Base-by-base conservation (phyloP, 2,113 vertebrate species). In the Zosterops hypoxanthus region DNA sequence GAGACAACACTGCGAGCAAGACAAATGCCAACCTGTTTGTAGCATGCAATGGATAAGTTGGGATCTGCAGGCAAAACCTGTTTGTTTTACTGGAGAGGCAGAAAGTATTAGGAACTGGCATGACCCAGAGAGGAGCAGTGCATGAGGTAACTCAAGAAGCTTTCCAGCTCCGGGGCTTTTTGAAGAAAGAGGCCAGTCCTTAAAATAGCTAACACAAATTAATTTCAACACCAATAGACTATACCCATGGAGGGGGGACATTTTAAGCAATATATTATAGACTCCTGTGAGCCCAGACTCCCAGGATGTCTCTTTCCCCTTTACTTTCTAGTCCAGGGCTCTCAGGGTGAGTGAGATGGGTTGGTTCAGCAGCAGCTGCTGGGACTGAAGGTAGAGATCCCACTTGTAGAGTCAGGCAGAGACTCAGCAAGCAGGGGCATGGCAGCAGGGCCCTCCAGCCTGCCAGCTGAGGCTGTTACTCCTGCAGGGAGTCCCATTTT, bases 91-190 rank as follows among this genome's bases (percentile, higher is more conserved):
- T 78, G 82, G 31, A 92, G 88, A 92, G 82, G 46, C 63, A 92
- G 85, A 93, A 91, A 53, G 75, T 20, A 70, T 75, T 91, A 75
- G 60, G 76, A 94, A 50, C 80, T 81, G 83, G 52, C 64, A 64
- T 56, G 52, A 94, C 33, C 63, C n/a, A 34, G 82, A 79, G 53
- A 42, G 25, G 55, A 95, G 69, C 60, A 65, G 80, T 21, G 52
- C 29, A 31, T 95, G 88, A 88, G 57, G 86, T 63, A 92, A 95
- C 79, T 29, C 76, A 78, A 88, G 80, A 93, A 83, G 91, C 21
- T 91, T 86, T 95, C 76, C 92, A 52, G 76, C 86, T 93, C 64
- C 76, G 73, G 86, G 92, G 68, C 88, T 78, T 94, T 88, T 81
- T 92, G 86, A 56, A 83, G 76, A 90, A 92, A 88, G 92, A 94